phyloP scores from a whole-genome alignment of 2,113 vertebrate species.

The Tringa solitaria region DNA sequence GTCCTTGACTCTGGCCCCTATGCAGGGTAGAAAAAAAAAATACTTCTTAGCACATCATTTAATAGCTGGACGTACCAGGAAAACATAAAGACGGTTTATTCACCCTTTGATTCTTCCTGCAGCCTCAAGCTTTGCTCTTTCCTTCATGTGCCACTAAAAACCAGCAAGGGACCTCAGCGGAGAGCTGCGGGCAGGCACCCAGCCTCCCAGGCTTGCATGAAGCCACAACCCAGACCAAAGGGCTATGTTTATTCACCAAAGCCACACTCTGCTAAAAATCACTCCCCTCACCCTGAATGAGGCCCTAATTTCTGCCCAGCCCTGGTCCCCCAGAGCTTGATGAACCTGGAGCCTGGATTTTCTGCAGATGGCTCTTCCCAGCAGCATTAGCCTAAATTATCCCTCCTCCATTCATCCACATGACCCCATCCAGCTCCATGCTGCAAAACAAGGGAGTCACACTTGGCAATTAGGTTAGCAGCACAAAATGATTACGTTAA shows the following conservation, averaged over 20 bases:
- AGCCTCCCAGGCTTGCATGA: neutral
- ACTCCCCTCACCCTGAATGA: neutral
- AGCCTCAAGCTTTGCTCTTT: neutral
- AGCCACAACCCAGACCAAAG: neutral
- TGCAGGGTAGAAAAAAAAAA: neutral
- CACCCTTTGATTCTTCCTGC: neutral
- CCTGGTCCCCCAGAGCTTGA: neutral
- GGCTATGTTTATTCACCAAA: neutral
- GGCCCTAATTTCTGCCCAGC: neutral
- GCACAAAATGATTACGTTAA: slow-evolving; percentile 52
- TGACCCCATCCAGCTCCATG: neutral
- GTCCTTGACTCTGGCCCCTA: neutral
- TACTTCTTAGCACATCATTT: neutral
- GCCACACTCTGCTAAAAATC: neutral
- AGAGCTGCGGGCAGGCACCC: neutral
- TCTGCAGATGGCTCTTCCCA: neutral
- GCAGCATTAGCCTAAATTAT: neutral
- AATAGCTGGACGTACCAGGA: neutral
- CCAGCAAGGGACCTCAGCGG: neutral
- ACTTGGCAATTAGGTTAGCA: slow-evolving; percentile 43
- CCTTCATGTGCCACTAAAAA: neutral
- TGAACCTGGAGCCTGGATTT: neutral
- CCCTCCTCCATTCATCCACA: neutral
- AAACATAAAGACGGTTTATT: neutral
- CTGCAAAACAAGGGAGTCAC: slow-evolving; percentile 10